Evolutionary conservation across 1,140 invertebrate species (phyloP).

Genomic region (Harpegnathos saltator): DNA sequence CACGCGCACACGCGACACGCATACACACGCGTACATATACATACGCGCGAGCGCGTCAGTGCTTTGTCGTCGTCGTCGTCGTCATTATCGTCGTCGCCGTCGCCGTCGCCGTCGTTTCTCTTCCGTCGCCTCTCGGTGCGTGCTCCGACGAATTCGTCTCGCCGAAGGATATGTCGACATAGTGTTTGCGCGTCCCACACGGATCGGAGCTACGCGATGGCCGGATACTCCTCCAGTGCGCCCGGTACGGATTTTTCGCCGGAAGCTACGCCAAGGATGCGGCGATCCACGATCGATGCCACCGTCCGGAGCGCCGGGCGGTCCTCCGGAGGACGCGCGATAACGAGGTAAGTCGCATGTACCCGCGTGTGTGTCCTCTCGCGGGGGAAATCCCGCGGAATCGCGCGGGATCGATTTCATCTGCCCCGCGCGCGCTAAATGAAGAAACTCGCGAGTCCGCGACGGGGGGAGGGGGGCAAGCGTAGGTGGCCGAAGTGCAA

Average conservation of each 20-base stretch:
- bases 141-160: constrained; percentile 40
- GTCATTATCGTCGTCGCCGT: constrained; percentile 10
- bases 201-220: constrained; percentile 61
- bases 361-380: too few relatives aligned
- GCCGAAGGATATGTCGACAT: constrained; percentile 62
- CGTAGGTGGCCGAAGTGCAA: too few relatives aligned
- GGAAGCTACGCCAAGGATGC: constrained; percentile 24
- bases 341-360: constrained; percentile 49
- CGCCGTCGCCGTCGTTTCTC: too few relatives aligned
- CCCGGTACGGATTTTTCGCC: constrained; percentile 64
- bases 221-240: constrained; percentile 58
- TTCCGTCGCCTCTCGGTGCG: constrained; percentile 25
- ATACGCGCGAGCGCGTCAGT: constrained; percentile 2
- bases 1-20: not conserved
- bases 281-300: constrained; percentile 43
- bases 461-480: too few relatives aligned
- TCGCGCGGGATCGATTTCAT: not conserved
- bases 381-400: too few relatives aligned
- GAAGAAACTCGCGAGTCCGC: not conserved
- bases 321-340: constrained; percentile 6
- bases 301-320: constrained; percentile 23
- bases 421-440: not conserved
- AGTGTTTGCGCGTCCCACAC: constrained; percentile 33
- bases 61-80: constrained; percentile 29
- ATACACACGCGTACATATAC: not conserved